Base-by-base conservation (phyloP, 2,113 vertebrate species). In the Equus przewalskii region DNA sequence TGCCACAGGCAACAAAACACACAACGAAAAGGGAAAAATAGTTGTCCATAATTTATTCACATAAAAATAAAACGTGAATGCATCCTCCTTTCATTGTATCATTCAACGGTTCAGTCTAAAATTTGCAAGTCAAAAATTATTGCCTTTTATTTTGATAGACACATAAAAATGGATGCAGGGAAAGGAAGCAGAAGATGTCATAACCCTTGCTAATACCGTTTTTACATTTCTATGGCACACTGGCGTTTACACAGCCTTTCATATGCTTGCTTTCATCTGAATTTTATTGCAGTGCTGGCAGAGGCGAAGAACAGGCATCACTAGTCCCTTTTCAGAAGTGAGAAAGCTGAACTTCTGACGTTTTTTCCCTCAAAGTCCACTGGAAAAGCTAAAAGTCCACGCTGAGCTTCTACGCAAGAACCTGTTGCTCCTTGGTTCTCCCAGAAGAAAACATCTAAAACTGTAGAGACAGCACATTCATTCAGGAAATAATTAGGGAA, bases 91-190 rank as follows among this genome's bases (percentile, higher is more conserved):
- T 94, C 67, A 65, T 28, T 84, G n/a, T 64, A 6, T 95, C 58
- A 89, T 67, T 94, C 49, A 49, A 36, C 11, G 78, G 54, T 69
- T 56, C 70, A 94, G 5, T 14, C 62, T 85, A 75, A 96, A 88
- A 91, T 88, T 80, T 90, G 26, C 70, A 97, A 72, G 58, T 93
- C 70, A 96, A 69, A 92, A 94, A 24, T 30, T 41, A 85, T 49
- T 96, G 70, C 80, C 16, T 91, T 33, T 28, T 84, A 70, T 80
- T 7, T 44, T 88, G 76, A 76, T 62, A 87, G 76, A 83, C n/a
- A 70, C 11, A 56, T 58, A 33, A 93, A 84, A 79, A 88, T 36
- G 26, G n/a, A 79, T 70, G 76, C 82, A 54, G 64, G 49, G 33
- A 30, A 88, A 67, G 12, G 28, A 75, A 44, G 33, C 41, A 86